Percentiles rank a stretch among this genome's conserved stretches.
phyloP scores from a whole-genome alignment of 1,140 invertebrate genomes.

The Saccostrea cuccullata region DNA sequence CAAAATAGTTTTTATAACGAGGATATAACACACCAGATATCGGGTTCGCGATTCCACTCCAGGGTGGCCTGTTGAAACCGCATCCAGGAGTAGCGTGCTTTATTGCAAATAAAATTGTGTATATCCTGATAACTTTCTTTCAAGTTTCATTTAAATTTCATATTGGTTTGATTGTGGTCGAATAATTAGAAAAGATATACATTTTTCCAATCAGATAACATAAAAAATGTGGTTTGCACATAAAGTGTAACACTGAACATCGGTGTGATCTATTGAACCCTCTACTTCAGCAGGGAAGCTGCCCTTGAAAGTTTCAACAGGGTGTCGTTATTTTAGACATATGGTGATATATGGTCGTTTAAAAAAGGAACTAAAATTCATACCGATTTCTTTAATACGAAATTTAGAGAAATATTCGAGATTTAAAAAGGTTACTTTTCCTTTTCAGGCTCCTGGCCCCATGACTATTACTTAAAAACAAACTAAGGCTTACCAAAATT shows the following conservation, averaged over 20 bases:
- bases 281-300: not conserved
- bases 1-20: slow-evolving; percentile 25
- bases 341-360: not conserved
- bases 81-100: slow-evolving; percentile 18
- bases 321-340: not conserved
- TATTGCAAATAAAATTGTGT: slow-evolving; percentile 33
- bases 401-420: too few relatives aligned
- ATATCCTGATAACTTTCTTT: slow-evolving; percentile 30
- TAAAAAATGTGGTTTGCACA: slow-evolving; percentile 18
- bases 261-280: not conserved
- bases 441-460: too few relatives aligned
- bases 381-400: too few relatives aligned
- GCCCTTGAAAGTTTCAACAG: not conserved
- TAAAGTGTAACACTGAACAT: not conserved
- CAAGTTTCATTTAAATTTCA: slow-evolving; percentile 26
- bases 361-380: not conserved
- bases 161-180: slow-evolving; percentile 24
- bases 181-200: slow-evolving; percentile 26
- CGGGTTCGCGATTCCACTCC: slow-evolving; percentile 11
- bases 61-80: slow-evolving; percentile 26
- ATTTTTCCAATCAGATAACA: slow-evolving; percentile 13
- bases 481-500: too few relatives aligned
- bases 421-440: too few relatives aligned
- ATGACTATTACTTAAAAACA: too few relatives aligned
- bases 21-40: slow-evolving; percentile 35